Base-by-base conservation (phyloP, 2,888 invertebrate species). In the Hirtodrosophila confusa region DNA sequence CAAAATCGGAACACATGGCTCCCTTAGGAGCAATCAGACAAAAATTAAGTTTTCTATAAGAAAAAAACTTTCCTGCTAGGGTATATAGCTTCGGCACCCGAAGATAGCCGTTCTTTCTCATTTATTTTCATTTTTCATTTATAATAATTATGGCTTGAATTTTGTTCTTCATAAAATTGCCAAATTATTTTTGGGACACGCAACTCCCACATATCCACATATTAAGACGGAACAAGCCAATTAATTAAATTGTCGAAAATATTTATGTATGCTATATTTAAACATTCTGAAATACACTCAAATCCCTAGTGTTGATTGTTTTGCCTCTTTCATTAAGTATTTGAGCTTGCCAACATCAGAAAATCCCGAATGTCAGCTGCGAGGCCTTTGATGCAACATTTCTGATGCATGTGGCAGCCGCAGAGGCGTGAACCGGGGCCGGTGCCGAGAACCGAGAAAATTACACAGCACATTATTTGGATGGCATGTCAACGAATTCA, bases 381-480 rank as follows among this genome's bases (percentile, higher is more conserved):
- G 9, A 7, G n/a, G 23, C 24, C 10, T 48, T 48, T 47, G 57
- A 10, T 9, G 41, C 35, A 43, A 11, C 29, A 23, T 43, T 57
- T 31, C 5, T 36, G 23, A 29, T 9, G 10, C 29, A 37, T n/a
- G 5, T 11, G 55, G 17, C 10, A 17, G 8, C 27, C 23, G n/a
- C 10, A 17, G 27, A 31, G 31, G 17, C 44, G 44, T 9, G 6
- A 10, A 1, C 1, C 17, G 17, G 17, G 17, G 17, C 17, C 17
- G 17, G 17, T 1, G 17, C 17, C 17, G 17, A 2, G 17, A 17
- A 17, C 17, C 17, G 17, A 17, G 17, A 2, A 55, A 65, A 48
- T 65, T 65, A 41, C 27, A 64, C 66, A 54, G 54, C 40, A 47
- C 45, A 64, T 65, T 64, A 48, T 65, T 48, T 37, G 24, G 50